A percentile compares a stretch with the other conserved stretches of the same genome.
These are phyloP conservation scores for Leptobrachium ailaonicum DNA, from an alignment of 2,113 vertebrate genomes.

Conservation along the genomic window DNA sequence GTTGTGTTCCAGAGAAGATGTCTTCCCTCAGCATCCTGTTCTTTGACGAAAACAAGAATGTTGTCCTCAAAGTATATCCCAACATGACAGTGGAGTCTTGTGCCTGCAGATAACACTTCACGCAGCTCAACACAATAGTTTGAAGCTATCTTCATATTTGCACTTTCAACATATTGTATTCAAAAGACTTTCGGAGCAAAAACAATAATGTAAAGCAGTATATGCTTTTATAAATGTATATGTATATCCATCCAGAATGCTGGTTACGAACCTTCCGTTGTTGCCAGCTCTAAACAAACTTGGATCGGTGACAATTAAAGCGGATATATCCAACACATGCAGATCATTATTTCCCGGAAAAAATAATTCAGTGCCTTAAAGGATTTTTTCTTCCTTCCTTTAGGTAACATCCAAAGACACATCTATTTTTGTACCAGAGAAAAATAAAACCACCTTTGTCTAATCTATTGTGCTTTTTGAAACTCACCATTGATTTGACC, in stretches of 20 bases:
- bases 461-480: slow-evolving; percentile 26
- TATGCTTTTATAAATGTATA: not conserved
- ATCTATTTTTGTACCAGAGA: slow-evolving; percentile 38
- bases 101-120: slow-evolving; percentile 80
- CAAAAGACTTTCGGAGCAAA: slow-evolving; percentile 26
- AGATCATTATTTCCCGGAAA: not conserved
- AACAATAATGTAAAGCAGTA: not conserved
- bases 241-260: slow-evolving; percentile 1
- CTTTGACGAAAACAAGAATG: slow-evolving; percentile 93
- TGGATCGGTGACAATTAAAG: slow-evolving; percentile 1
- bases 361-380: not conserved
- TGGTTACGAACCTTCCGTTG: slow-evolving; percentile 11
- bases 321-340: slow-evolving; percentile 6
- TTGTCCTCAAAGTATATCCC: slow-evolving; percentile 95
- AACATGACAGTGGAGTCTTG: slow-evolving; percentile 98
- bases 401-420: slow-evolving; percentile 6
- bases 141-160: slow-evolving; percentile 48
- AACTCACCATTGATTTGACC: not conserved
- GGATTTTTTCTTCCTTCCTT: slow-evolving; percentile 2
- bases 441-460: slow-evolving; percentile 10
- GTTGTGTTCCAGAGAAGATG: slow-evolving; percentile 96
- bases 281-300: slow-evolving; percentile 10
- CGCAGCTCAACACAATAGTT: not conserved
- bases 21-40: slow-evolving; percentile 94
- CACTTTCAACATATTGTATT: slow-evolving; percentile 63